Conservation (phyloP, 2,797 vertebrate species). For the Sciurus carolinensis region DNA sequence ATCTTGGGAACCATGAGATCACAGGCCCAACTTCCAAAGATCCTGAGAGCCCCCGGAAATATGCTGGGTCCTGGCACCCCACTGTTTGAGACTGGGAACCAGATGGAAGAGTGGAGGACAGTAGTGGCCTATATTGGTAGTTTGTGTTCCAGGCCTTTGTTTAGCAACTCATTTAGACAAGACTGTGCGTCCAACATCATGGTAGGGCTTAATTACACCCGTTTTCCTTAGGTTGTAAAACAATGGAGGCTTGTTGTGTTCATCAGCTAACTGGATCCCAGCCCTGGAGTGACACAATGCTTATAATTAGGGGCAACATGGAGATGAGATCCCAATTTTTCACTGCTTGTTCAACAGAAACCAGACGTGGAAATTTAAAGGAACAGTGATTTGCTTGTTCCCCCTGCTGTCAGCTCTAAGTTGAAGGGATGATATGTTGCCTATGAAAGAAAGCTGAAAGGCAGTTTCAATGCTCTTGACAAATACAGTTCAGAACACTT, state of each 20-base stretch:
- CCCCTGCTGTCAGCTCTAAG: not conserved
- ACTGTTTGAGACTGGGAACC: not conserved
- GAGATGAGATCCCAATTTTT: conserved; percentile 1
- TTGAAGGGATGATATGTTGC: conserved; percentile 19
- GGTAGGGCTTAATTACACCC: conserved; percentile 10
- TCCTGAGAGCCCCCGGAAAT: not conserved
- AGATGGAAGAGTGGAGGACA: not conserved
- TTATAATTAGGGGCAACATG: conserved; percentile 54
- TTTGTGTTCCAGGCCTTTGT: conserved; percentile 34
- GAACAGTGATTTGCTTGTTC: not conserved
- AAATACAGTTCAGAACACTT: not conserved
- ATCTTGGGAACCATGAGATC: not conserved
- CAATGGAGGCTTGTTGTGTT: conserved; percentile 63
- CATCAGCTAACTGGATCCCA: conserved; percentile 51
- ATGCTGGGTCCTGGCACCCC: not conserved
- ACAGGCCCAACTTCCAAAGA: not conserved
- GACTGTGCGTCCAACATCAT: not conserved
- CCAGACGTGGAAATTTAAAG: conserved; percentile 64
- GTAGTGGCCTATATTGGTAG: not conserved
- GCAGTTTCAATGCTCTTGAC: not conserved
- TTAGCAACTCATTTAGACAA: conserved; percentile 66
- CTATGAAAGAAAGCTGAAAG: conserved; percentile 33
- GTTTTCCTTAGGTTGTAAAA: conserved; percentile 60
- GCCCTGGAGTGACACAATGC: conserved; percentile 38
- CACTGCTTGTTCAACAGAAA: conserved; percentile 39